Evolutionary conservation across 64 coral and sea anemone genomes (phyloP), one percentile per base, ranked within the genome.

Genomic region (Porites australiensis): DNA sequence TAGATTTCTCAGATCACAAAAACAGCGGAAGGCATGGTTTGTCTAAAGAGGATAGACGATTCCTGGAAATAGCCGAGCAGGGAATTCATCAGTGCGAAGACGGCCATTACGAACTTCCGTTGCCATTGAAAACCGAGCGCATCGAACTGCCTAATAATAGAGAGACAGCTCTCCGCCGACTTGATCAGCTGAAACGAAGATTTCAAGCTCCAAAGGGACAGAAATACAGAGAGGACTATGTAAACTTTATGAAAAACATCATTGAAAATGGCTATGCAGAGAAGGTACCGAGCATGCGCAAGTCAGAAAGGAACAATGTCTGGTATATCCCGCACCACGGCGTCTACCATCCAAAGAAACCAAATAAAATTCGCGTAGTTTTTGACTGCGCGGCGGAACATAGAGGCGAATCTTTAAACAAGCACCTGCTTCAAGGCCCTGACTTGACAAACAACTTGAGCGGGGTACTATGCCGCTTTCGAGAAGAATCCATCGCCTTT

Each of bases 91-190:
- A 57, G 5, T 3, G 6, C 19, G 54, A 82, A 58, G 86, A 90
- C 55, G 79, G 93, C 7, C 93, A 94, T n/a, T 94, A 94, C 13
- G 87, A 94, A 13, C 77, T 95, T 4, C 79, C 93, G 8, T 54
- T 95, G 11, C 93, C 93, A 2, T 8, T 90, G 22, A 76, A 49
- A 20, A 13, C 75, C 46, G 72, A 83, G 18, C 3, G 4, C 2
- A 54, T 82, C 2, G 76, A 58, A 16, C 69, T 95, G 2, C 74
- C 87, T 2, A 70, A 86, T 45, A 95, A 95, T 79, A 79, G 43
- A 12, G 45, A 14, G 0, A 44, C 46, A 23, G 93, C 93, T 3
- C 47, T 66, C 27, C 58, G 14, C 27, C 79, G 88, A 13, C 60
- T 94, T 3, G 15, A 84, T 48, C 65, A 65, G 9, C 61, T 94